Evolutionary conservation across 1,140 invertebrate species (phyloP), one percentile per base, ranked within the genome.

Genomic region (Argopecten irradians): DNA sequence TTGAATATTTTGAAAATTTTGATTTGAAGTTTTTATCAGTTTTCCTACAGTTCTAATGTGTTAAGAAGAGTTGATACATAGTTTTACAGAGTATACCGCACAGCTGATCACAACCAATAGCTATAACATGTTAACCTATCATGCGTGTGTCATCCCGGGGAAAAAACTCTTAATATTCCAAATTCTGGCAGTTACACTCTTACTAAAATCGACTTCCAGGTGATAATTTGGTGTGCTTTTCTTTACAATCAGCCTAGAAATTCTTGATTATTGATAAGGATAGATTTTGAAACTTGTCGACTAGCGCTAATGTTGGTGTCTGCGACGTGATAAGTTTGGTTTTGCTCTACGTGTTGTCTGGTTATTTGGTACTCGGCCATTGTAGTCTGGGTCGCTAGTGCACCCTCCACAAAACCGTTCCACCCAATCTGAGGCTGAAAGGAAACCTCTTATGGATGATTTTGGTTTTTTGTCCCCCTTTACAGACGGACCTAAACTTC

Each of bases 211-310:
- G 7, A 1, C 8, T 71, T 71, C 28, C 16, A 71, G 1, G 13
- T n/a, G 55, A 71, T 71, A 71, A 71, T 71, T 71, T 71, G 55
- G 55, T 28, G 55, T 71, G 55, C 8, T 71, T 71, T 71, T 71
- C 55, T 46, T 16, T 39, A 39, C 36, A 39, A 39, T 39, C 36
- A 39, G 36, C 13, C 28, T 28, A 16, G 28, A 28, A 71, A 71
- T 71, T 71, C 22, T 71, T 71, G 55, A 71, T 71, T 71, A 71
- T 71, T 71, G 55, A 71, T 71, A 71, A 71, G 22, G 13, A 46
- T 46, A 46, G 43, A 28, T 71, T 71, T 71, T 71, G 55, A 71
- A 71, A 71, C 22, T 71, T 71, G 22, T 71, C 55, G 55, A n/a
- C 55, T 0, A 71, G 8, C 55, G 5, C 55, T 71, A 71, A 71